These are phyloP conservation scores for Agriopis marginaria DNA, from an alignment of 2,888 invertebrate species.

Conservation along the genomic window DNA sequence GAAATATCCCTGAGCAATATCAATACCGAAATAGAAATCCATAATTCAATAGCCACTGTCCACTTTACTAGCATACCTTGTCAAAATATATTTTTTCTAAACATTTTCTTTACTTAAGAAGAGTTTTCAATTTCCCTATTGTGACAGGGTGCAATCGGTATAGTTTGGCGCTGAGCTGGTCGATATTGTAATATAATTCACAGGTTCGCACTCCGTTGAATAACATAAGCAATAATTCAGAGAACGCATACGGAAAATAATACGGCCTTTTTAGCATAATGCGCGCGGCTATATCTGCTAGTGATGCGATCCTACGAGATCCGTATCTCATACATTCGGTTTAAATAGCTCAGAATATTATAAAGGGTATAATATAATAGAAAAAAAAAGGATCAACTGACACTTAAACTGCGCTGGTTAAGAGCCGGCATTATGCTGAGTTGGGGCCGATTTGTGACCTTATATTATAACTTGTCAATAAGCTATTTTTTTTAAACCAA, in stretches of 20 bases:
- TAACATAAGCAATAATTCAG: constrained; percentile 32
- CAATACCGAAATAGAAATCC: constrained; percentile 36
- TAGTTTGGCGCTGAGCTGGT: not conserved
- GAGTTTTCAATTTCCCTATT: not conserved
- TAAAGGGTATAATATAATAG: no score
- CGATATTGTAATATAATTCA: constrained; percentile 25
- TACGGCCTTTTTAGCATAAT: constrained; percentile 37
- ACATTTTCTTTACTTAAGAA: not conserved
- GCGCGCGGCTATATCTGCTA: constrained; percentile 22
- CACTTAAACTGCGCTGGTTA: no score
- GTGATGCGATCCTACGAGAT: constrained; percentile 11
- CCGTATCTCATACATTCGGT: not conserved
- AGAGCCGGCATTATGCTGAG: no score
- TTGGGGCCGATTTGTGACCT: no score
- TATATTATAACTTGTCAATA: no score
- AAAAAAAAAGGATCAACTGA: no score
- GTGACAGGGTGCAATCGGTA: constrained; percentile 5
- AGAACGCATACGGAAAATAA: constrained; percentile 34
- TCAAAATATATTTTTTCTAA: not conserved
- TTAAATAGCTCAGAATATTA: no score
- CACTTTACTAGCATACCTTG: constrained; percentile 20
- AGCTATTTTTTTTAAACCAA: no score
- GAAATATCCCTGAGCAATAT: constrained; percentile 35
- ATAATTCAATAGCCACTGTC: constrained; percentile 42
- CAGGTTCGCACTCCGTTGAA: constrained; percentile 24